Conservation (phyloP, 2,113 vertebrate genomes). For the Trochalopteron elliotii region DNA sequence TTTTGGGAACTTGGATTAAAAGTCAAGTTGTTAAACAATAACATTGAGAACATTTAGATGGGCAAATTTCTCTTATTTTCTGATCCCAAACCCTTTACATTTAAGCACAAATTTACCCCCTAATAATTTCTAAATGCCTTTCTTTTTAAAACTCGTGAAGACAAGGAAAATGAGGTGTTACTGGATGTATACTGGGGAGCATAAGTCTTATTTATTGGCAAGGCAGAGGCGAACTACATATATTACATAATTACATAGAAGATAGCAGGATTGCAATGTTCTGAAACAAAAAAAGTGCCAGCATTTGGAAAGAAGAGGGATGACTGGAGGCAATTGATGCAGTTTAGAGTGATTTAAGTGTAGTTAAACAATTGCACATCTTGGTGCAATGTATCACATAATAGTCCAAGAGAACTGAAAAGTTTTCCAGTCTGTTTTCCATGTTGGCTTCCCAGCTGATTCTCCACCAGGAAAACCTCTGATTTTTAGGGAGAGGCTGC, state of each 20-base stretch:
- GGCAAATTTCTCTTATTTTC: neutral
- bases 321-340: neutral
- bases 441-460: neutral
- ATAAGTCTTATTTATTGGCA: neutral
- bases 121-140: neutral
- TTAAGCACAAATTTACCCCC: neutral
- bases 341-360: conserved; percentile 39
- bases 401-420: neutral
- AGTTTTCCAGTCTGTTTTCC: neutral
- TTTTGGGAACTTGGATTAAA: neutral
- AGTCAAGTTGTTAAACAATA: neutral
- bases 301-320: neutral
- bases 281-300: neutral
- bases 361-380: conserved; percentile 3
- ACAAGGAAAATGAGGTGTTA: neutral
- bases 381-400: neutral
- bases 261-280: neutral
- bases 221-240: neutral
- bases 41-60: neutral
- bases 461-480: neutral
- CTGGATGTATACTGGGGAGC: neutral
- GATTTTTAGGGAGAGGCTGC: neutral
- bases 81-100: neutral
- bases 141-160: neutral
- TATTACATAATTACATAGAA: neutral